Evolutionary conservation across 2,113 vertebrate species (phyloP).

Genomic region (Girardinichthys multiradiatus): DNA sequence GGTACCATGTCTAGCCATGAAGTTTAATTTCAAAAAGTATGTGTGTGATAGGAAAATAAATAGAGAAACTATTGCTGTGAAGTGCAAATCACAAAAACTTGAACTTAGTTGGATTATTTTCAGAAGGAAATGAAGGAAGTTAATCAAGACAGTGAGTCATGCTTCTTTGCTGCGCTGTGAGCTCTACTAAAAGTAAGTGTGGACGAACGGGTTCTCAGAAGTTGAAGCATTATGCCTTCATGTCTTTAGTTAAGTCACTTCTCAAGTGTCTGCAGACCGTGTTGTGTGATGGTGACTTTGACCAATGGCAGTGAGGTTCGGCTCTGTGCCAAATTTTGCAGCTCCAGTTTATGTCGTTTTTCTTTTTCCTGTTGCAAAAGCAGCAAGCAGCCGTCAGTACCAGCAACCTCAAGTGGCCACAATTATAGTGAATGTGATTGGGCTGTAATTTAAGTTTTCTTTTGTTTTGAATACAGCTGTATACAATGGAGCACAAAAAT

Average conservation of each 20-base stretch:
- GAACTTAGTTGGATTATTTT: conserved; percentile 19
- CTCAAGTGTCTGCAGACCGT: conserved; percentile 56
- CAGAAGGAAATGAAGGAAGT: conserved; percentile 25
- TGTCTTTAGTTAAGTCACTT: conserved; percentile 56
- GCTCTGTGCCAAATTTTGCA: conserved; percentile 54
- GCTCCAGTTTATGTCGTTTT: conserved; percentile 48
- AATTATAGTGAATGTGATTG: conserved; percentile 49
- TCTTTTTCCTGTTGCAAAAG: conserved; percentile 49
- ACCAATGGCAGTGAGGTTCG: conserved; percentile 29
- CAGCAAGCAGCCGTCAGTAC: conserved; percentile 36
- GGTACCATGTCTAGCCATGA: conserved; percentile 34
- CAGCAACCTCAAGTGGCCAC: conserved; percentile 26
- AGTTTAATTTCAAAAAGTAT: conserved; percentile 45
- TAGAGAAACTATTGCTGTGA: conserved; percentile 17
- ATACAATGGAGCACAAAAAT: conserved; percentile 45
- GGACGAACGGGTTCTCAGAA: conserved; percentile 45
- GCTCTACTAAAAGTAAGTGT: conserved; percentile 44
- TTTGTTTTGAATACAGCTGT: conserved; percentile 34
- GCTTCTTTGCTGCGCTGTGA: conserved; percentile 47
- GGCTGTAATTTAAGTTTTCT: conserved; percentile 36
- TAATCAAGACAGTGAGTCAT: conserved; percentile 58
- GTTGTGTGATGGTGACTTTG: conserved; percentile 59
- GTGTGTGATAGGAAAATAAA: conserved; percentile 23
- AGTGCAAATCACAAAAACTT: conserved; percentile 28
- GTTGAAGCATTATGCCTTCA: conserved; percentile 32